Percentiles rank a stretch among this genome's conserved stretches.
Evolutionary conservation across 23 tunicate species (phyloP).

Genomic region (Diplosoma virens): DNA sequence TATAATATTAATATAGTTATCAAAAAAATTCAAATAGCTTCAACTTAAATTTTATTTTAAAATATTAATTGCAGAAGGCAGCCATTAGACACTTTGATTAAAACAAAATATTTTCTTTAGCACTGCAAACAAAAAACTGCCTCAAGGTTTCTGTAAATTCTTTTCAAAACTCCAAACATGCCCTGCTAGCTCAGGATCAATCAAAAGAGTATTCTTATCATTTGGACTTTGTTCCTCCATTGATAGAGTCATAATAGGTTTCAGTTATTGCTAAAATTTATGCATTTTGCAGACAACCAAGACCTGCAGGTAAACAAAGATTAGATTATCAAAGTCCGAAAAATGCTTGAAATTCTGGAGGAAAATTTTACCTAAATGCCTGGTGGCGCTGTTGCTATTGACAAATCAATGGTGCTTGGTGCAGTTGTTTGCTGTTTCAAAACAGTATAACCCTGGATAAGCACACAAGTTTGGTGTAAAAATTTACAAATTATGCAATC

Average conservation of each 20-base stretch:
- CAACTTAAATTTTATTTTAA: no score
- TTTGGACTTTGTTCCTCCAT: slow-evolving; percentile 8
- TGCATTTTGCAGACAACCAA: slow-evolving; percentile 8
- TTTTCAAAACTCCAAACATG: no score
- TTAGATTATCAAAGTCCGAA: not conserved
- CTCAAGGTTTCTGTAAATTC: no score
- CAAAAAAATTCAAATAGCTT: no score
- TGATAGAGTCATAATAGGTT: not conserved
- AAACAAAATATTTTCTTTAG: no score
- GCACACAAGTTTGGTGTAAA: slow-evolving; percentile 12
- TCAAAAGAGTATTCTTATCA: no score
- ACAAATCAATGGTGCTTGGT: slow-evolving; percentile 10
- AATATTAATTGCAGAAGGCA: no score
- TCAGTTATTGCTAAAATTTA: slow-evolving; percentile 8
- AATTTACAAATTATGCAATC: slow-evolving; percentile 8
- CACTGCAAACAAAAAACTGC: no score
- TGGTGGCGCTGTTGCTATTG: not conserved
- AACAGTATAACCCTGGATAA: slow-evolving; percentile 8
- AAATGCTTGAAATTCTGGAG: not conserved
- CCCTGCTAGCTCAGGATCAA: no score
- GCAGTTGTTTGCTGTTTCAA: not conserved
- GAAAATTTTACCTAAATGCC: slow-evolving; percentile 7
- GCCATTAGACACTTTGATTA: no score
- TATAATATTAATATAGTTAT: no score
- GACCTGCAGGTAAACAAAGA: not conserved